phyloP scores from a whole-genome alignment of 2,888 invertebrate genomes.

The Agrochola litura region DNA sequence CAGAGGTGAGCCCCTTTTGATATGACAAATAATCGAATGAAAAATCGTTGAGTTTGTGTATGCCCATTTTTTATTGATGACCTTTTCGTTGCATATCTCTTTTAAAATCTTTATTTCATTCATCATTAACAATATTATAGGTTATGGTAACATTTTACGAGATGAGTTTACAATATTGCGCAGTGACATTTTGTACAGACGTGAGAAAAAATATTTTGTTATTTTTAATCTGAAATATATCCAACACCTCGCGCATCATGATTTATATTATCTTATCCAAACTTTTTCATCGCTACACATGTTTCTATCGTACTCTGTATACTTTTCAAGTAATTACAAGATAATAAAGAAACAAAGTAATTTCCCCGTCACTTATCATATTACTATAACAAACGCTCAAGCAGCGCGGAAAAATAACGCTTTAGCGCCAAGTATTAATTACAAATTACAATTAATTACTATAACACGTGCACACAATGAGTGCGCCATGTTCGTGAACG shows the following conservation, averaged over 20 bases:
- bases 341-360: constrained; percentile 18
- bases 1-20: constrained; percentile 82
- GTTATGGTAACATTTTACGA: constrained; percentile 64
- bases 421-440: constrained; percentile 59
- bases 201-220: constrained; percentile 48
- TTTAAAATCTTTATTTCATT: constrained; percentile 57
- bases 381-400: constrained; percentile 48
- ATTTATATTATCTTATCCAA: not conserved
- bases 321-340: constrained; percentile 1
- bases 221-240: constrained; percentile 6
- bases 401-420: constrained; percentile 52
- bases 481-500: constrained; percentile 31
- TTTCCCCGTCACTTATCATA: constrained; percentile 51
- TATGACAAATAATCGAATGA: constrained; percentile 83
- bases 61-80: constrained; percentile 70
- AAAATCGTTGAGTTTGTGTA: constrained; percentile 67
- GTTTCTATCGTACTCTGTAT: not conserved
- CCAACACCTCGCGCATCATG: not conserved
- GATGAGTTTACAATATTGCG: constrained; percentile 55
- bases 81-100: constrained; percentile 63
- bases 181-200: constrained; percentile 57
- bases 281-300: not conserved
- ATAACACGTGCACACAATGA: constrained; percentile 52
- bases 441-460: constrained; percentile 64
- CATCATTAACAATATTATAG: constrained; percentile 63